phyloP scores from a whole-genome alignment of 2,888 invertebrate species.

The Rhogogaster chlorosoma region DNA sequence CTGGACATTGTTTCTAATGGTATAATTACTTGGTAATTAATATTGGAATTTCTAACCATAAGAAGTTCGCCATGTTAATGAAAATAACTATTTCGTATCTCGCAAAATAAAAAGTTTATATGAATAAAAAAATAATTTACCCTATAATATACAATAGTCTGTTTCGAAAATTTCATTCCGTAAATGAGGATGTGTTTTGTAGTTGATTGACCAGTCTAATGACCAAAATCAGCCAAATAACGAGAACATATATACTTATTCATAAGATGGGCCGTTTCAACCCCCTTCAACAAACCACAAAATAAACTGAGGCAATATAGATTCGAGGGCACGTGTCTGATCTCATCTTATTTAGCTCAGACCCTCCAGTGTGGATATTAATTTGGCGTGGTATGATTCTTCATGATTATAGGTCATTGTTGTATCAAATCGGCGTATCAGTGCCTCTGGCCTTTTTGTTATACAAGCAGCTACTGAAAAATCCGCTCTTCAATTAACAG shows the following conservation, averaged over 20 bases:
- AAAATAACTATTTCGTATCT: not conserved
- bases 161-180: no score
- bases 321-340: no score
- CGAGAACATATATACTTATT: no score
- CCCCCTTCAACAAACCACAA: no score
- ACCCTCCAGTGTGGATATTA: not conserved
- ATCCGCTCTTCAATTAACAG: not conserved
- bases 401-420: not conserved
- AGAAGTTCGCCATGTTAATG: not conserved
- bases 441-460: not conserved
- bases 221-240: no score
- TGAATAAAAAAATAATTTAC: no score
- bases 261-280: no score
- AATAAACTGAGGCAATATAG: no score
- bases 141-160: no score
- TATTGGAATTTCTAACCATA: not conserved
- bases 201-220: no score
- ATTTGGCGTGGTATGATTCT: not conserved
- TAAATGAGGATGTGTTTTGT: no score
- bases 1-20: not conserved
- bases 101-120: no score
- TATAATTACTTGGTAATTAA: not conserved
- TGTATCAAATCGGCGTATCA: not conserved
- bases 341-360: not conserved
- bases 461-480: not conserved